These are phyloP conservation scores for Sciaenops ocellatus DNA, from an alignment of 2,797 vertebrate species.

Conservation along the genomic window DNA sequence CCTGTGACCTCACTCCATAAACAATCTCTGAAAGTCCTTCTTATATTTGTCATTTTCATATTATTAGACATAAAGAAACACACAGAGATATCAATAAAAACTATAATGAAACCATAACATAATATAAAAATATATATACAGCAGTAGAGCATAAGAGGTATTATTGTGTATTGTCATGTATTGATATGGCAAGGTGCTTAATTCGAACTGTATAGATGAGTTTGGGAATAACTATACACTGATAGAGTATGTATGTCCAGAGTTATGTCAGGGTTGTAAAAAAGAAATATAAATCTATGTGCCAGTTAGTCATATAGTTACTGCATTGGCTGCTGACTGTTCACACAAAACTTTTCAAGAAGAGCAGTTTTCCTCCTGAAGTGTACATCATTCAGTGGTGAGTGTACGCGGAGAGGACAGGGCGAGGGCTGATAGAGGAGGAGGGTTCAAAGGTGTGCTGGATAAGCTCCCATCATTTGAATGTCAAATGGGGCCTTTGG, in stretches of 20 bases:
- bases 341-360: conserved; percentile 37
- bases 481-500: conserved; percentile 91
- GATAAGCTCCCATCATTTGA: conserved; percentile 91
- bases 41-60: too few relatives aligned
- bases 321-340: too few relatives aligned
- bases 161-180: not conserved
- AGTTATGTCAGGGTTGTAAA: not conserved
- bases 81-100: too few relatives aligned
- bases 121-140: not conserved
- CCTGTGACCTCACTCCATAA: too few relatives aligned
- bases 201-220: not conserved
- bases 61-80: too few relatives aligned
- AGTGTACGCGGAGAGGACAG: not conserved
- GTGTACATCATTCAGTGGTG: not conserved
- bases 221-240: not conserved
- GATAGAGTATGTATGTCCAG: too few relatives aligned
- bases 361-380: not conserved
- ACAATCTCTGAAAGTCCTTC: too few relatives aligned
- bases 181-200: not conserved
- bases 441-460: conserved; percentile 72
- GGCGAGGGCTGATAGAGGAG: conserved; percentile 7
- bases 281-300: not conserved
- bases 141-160: not conserved
- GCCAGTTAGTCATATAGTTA: not conserved
- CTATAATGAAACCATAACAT: not conserved